phyloP scores from a whole-genome alignment of 2,113 vertebrate genomes.

The Syngnathus scovelli region DNA sequence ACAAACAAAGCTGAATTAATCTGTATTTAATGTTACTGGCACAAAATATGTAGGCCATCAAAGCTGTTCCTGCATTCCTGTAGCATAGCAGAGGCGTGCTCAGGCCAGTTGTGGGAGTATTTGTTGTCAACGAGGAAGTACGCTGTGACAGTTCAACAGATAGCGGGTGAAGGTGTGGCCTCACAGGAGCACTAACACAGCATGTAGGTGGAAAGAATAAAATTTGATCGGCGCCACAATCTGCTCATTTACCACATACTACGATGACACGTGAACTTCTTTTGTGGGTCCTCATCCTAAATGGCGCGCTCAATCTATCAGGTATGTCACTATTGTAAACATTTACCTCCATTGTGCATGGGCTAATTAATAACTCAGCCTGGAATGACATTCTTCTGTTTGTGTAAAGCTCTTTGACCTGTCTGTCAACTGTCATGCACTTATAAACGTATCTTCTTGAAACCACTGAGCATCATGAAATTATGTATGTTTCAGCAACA shows the following conservation, averaged over 20 bases:
- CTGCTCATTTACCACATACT: constrained; percentile 32
- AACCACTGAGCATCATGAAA: neutral
- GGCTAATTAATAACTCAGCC: constrained; percentile 48
- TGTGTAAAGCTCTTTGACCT: neutral
- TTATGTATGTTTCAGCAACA: too few relatives aligned
- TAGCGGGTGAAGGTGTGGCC: constrained; percentile 42
- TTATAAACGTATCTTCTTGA: neutral
- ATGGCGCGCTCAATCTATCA: constrained; percentile 35
- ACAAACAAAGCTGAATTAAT: neutral
- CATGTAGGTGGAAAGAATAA: constrained; percentile 39
- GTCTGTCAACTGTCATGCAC: neutral
- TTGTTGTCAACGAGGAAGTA: constrained; percentile 38
- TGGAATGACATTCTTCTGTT: constrained; percentile 5
- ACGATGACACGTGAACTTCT: constrained; percentile 51
- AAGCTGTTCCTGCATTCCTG: constrained; percentile 38
- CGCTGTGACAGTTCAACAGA: constrained; percentile 17
- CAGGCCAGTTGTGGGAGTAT: constrained; percentile 17
- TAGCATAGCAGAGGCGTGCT: constrained; percentile 30
- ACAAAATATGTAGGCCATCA: neutral
- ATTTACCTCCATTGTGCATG: constrained; percentile 16
- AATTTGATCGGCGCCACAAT: constrained; percentile 6
- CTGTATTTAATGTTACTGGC: neutral
- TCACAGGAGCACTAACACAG: neutral
- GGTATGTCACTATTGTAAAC: constrained; percentile 58
- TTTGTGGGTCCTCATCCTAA: constrained; percentile 57